Percentiles rank a stretch among this genome's conserved stretches.
phyloP scores from a whole-genome alignment of 2,888 invertebrate genomes.

The Metallyticus violacea region DNA sequence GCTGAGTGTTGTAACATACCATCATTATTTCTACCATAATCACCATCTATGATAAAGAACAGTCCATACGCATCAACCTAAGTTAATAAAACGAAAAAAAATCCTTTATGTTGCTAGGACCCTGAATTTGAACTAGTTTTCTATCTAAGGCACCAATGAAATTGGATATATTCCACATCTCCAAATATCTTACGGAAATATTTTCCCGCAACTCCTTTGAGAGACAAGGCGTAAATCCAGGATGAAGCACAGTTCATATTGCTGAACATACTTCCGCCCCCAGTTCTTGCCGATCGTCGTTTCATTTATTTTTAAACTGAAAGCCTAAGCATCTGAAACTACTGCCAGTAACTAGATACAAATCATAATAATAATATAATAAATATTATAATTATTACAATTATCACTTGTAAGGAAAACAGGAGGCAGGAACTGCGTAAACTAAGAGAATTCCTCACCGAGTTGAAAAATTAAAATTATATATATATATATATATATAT shows the following conservation, averaged over 20 bases:
- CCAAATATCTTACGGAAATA: background rate
- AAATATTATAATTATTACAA: background rate
- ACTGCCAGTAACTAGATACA: no score
- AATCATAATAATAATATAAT: background rate
- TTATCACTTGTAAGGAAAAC: background rate
- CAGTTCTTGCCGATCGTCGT: background rate
- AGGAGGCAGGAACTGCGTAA: no score
- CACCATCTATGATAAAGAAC: slow-evolving; percentile 2
- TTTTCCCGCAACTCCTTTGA: background rate
- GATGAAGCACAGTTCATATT: background rate
- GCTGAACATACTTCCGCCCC: background rate
- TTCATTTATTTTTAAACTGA: background rate
- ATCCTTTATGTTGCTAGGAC: background rate
- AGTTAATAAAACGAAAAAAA: slow-evolving; percentile 2
- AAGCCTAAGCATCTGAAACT: background rate
- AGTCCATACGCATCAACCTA: slow-evolving; percentile 1
- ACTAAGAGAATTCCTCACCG: no score
- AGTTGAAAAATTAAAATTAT: no score
- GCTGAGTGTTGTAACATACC: no score
- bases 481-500: no score
- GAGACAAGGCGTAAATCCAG: background rate
- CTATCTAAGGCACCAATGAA: slow-evolving; percentile 1
- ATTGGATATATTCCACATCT: slow-evolving; percentile 15
- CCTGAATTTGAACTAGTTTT: background rate
- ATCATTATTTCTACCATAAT: slow-evolving; percentile 10